Evolutionary conservation across 1,140 invertebrate species (phyloP), one percentile per base, ranked within the genome.

Genomic region (Atta colombica): DNA sequence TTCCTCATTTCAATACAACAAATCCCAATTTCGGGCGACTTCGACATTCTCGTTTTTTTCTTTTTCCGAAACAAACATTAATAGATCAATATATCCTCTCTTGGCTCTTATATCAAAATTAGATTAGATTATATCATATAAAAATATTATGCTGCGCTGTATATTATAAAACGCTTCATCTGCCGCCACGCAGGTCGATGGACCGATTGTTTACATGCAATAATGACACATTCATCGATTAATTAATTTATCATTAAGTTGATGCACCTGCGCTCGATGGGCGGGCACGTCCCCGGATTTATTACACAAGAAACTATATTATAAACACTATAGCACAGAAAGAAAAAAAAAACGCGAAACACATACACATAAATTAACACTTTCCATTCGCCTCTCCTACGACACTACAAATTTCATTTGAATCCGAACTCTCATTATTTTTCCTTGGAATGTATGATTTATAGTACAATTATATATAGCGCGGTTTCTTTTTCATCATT

Each of bases 101-200:
- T 87, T 87, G 91, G 77, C 82, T 80, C 31, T 92, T 92, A 91
- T 92, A 69, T 74, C 89, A 90, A 93, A 92, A 74, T 75, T 84
- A 91, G 87, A 87, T 77, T 82, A 65, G 35, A 90, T 89, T 87
- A 91, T 89, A 69, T 91, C 49, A 91, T 93, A 92, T 92, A 94
- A 94, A 95, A 95, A 94, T 94, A 94, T 94, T 93, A 93, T 93
- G 92, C 92, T 92, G 91, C 90, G 92, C 89, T 75, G 39, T 84
- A 82, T 94, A 93, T 94, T 92, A 91, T 91, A 94, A 94, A 94
- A 94, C 88, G 88, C 89, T 91, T 91, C 77, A 87, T 80, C 25
- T 89, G 60, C 90, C 88, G 31, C 78, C 85, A 51, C 66, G 68
- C 39, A 84, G 18, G 55, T 58, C 18, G 68, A 81, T 69, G 69